phyloP scores from a whole-genome alignment of 2,888 invertebrate species.

The Helleia helle region DNA sequence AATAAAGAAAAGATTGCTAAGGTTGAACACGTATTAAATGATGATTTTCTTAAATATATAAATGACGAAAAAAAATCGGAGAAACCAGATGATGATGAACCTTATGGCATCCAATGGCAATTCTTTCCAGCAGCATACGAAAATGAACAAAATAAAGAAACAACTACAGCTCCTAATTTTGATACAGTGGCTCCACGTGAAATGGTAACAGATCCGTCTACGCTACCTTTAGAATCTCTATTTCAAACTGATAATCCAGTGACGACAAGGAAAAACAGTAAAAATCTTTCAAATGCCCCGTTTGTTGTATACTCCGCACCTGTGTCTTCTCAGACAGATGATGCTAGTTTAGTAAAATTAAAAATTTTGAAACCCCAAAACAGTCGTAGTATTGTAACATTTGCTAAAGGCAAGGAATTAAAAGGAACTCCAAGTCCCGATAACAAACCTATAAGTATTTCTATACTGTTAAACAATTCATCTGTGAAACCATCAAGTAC shows the following conservation, averaged over 20 bases:
- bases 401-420: conserved; percentile 56
- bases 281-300: conserved; percentile 40
- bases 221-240: conserved; percentile 78
- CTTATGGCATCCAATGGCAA: conserved; percentile 44
- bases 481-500: conserved; percentile 23
- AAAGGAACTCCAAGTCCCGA: conserved; percentile 37
- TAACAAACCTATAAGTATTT: conserved; percentile 41
- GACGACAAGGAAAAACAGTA: conserved; percentile 36
- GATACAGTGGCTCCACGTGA: conserved; percentile 55
- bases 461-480: conserved; percentile 23
- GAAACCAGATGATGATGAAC: conserved; percentile 32
- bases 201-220: conserved; percentile 73
- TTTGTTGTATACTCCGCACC: conserved; percentile 65
- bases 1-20: conserved; percentile 27
- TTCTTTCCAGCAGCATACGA: conserved; percentile 67
- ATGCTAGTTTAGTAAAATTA: conserved; percentile 44
- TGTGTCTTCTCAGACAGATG: conserved; percentile 39
- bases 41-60: conserved; percentile 52
- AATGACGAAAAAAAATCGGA: conserved; percentile 51
- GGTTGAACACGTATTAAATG: conserved; percentile 39
- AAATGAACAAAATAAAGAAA: conserved; percentile 40
- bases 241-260: conserved; percentile 73
- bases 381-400: conserved; percentile 47
- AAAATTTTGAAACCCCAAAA: conserved; percentile 44
- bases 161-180: conserved; percentile 40